Percentiles rank a stretch among this genome's conserved stretches.
Conservation (phyloP, 2,113 vertebrate genomes). For the Cranoglanis bouderius region DNA sequence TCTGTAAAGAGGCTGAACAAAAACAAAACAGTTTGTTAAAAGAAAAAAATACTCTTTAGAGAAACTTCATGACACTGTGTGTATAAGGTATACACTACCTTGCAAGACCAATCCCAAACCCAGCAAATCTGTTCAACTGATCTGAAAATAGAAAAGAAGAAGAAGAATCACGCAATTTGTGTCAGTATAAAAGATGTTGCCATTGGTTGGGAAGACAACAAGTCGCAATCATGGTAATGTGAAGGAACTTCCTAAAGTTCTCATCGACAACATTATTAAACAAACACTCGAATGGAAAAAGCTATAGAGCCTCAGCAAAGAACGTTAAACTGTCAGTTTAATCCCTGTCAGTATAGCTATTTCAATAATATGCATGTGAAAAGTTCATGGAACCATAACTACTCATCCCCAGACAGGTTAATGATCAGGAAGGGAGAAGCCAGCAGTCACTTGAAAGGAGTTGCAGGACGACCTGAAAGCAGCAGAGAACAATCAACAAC, state of each 20-base stretch:
- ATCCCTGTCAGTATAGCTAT: background rate
- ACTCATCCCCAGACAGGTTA: background rate
- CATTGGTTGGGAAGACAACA: background rate
- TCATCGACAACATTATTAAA: background rate
- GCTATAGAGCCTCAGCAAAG: background rate
- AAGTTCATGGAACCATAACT: background rate
- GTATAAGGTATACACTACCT: slow-evolving; percentile 74
- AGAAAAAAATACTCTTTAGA: background rate
- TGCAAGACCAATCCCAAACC: slow-evolving; percentile 90
- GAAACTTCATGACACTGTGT: background rate
- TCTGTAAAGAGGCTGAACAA: slow-evolving; percentile 87
- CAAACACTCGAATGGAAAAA: background rate
- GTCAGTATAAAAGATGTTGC: background rate
- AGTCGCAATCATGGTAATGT: background rate
- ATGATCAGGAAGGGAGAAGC: too few relatives aligned
- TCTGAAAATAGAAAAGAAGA: slow-evolving; percentile 74
- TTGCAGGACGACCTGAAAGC: too few relatives aligned
- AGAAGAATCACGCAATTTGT: slow-evolving; percentile 28
- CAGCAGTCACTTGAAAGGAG: too few relatives aligned
- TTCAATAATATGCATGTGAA: background rate
- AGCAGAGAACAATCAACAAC: too few relatives aligned
- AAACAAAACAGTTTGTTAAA: background rate
- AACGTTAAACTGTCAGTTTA: background rate
- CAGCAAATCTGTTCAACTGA: slow-evolving; percentile 87
- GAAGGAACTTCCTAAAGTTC: background rate